Evolutionary conservation across 1,140 invertebrate species (phyloP).

Genomic region (Manduca sexta): DNA sequence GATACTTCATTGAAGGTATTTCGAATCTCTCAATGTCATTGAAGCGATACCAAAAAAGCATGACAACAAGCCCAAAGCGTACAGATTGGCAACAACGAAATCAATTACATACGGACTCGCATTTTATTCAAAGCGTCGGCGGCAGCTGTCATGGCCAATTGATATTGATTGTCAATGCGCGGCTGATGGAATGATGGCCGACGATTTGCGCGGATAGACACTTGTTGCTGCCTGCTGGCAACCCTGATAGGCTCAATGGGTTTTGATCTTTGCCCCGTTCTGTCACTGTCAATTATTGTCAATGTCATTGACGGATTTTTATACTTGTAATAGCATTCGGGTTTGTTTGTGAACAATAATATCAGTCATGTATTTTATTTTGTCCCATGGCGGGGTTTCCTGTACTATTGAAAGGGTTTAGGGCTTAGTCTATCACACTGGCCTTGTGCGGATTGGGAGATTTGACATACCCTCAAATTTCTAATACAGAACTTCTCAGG

Average conservation of each 20-base stretch:
- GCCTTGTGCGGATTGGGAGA: neutral
- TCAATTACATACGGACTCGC: no score
- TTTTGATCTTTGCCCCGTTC: neutral
- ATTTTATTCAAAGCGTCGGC: neutral
- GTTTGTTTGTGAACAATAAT: neutral
- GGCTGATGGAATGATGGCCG: conserved; percentile 4
- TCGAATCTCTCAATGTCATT: no score
- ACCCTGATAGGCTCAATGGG: conserved; percentile 10
- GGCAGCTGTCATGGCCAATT: conserved; percentile 1
- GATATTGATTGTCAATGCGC: conserved; percentile 5
- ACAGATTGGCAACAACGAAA: no score
- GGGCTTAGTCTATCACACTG: neutral
- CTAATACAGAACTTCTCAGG: no score
- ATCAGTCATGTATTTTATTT: neutral
- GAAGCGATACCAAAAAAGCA: no score
- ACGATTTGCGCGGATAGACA: neutral
- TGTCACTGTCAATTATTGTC: neutral
- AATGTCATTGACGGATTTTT: neutral
- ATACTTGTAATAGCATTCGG: neutral
- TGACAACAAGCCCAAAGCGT: no score
- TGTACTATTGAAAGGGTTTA: no score
- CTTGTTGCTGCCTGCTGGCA: conserved; percentile 4
- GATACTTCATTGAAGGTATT: no score
- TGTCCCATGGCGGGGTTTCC: neutral
- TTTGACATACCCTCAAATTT: no score